phyloP scores from a whole-genome alignment of 1,140 invertebrate genomes.

The Nasonia giraulti region DNA sequence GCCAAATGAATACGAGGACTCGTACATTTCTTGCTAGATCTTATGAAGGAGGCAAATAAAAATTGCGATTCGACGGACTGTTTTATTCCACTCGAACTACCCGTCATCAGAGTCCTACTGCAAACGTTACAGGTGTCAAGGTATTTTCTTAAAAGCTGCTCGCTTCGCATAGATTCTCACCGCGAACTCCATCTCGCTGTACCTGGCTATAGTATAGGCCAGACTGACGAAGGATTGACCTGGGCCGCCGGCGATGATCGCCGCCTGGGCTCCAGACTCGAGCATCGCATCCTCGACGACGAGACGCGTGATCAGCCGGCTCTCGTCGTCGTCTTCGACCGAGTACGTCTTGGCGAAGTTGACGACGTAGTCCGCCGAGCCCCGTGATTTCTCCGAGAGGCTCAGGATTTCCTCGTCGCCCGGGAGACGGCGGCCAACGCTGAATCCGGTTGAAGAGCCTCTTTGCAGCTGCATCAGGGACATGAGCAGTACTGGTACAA shows the following conservation, averaged over 20 bases:
- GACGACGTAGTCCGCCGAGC: background rate
- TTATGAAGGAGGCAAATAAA: too few relatives aligned
- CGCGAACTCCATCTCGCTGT: background rate
- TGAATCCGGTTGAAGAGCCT: background rate
- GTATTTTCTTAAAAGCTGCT: constrained; percentile 21
- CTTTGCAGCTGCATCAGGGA: background rate
- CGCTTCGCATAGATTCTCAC: constrained; percentile 15
- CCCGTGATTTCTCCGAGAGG: background rate
- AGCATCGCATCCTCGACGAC: background rate
- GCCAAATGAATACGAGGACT: background rate
- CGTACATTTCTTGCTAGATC: background rate
- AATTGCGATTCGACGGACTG: too few relatives aligned
- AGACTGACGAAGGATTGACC: constrained; percentile 32
- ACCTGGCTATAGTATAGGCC: background rate
- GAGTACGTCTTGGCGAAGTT: constrained; percentile 22
- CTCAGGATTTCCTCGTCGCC: constrained; percentile 3
- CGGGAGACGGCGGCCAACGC: background rate
- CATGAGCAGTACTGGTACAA: background rate
- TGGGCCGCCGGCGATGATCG: constrained; percentile 28
- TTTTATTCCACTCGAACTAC: too few relatives aligned
- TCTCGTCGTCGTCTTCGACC: constrained; percentile 13
- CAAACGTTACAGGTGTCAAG: background rate
- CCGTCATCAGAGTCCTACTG: too few relatives aligned
- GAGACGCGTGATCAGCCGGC: background rate
- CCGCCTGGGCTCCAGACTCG: background rate